A percentile compares a stretch with the other conserved stretches of the same genome.
Evolutionary conservation across 2,113 vertebrate species (phyloP).

Genomic region (Monopterus albus): DNA sequence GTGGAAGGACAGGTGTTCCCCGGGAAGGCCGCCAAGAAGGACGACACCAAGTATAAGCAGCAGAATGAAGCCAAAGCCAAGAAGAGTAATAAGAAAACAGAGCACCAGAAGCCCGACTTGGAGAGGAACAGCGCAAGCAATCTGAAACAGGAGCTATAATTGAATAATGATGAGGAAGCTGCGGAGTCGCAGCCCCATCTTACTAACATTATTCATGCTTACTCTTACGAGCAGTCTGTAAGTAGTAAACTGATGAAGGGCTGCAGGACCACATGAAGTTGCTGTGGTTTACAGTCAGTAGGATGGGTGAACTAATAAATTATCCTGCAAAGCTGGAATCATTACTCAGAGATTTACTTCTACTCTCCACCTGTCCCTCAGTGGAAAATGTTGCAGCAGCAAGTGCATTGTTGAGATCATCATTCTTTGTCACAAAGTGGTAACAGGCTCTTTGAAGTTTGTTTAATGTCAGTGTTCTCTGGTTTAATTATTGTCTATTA

Average conservation of each 20-base stretch:
- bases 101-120: constrained; percentile 63
- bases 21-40: constrained; percentile 84
- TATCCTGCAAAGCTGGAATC: not conserved
- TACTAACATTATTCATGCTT: too few species aligned
- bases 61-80: constrained; percentile 83
- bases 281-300: not conserved
- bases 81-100: constrained; percentile 80
- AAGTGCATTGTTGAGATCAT: not conserved
- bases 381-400: not conserved
- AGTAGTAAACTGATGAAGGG: not conserved
- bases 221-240: not conserved
- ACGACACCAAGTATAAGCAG: constrained; percentile 63
- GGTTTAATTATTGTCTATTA: not conserved
- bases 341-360: not conserved
- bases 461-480: too few species aligned
- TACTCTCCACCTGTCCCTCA: not conserved
- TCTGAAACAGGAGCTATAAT: constrained; percentile 87
- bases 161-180: not conserved
- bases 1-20: constrained; percentile 97
- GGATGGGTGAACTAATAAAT: not conserved
- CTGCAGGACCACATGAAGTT: not conserved
- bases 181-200: not conserved
- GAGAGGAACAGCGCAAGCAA: constrained; percentile 82
- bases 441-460: not conserved
- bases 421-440: not conserved